Evolutionary conservation across 2,888 invertebrate genomes (phyloP).

Genomic region (Timandra comae): DNA sequence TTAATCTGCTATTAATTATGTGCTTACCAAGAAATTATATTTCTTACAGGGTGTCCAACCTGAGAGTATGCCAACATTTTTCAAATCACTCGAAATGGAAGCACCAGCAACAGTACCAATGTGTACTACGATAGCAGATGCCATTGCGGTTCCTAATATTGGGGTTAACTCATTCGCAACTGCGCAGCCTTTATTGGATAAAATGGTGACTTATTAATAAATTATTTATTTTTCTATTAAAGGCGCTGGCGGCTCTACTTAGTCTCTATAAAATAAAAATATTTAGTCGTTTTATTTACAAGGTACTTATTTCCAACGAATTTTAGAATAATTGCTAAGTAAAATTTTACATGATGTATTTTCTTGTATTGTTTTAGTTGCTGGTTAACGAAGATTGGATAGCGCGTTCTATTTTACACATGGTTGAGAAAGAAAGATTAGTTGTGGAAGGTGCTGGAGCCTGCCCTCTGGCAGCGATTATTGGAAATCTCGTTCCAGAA

Average conservation of each 20-base stretch:
- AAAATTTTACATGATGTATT: background rate
- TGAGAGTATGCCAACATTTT: conserved; percentile 90
- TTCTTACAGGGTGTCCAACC: conserved; percentile 88
- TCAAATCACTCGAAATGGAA: conserved; percentile 82
- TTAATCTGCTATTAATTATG: too few relatives aligned
- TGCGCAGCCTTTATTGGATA: conserved; percentile 83
- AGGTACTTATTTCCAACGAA: background rate
- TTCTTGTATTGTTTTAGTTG: conserved; percentile 48
- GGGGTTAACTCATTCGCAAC: conserved; percentile 89
- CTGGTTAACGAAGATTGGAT: conserved; percentile 89
- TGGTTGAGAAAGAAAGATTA: conserved; percentile 87
- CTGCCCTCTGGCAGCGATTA: conserved; percentile 86
- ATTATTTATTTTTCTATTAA: too few relatives aligned
- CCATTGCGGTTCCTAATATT: conserved; percentile 87
- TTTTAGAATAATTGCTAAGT: background rate
- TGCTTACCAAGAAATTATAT: too few relatives aligned
- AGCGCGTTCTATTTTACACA: conserved; percentile 84
- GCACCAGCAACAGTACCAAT: conserved; percentile 79
- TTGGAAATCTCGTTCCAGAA: conserved; percentile 87
- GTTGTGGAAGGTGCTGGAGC: conserved; percentile 95
- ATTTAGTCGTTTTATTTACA: background rate
- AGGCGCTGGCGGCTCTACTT: too few relatives aligned
- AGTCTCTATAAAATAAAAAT: too few relatives aligned
- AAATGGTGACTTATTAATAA: conserved; percentile 71
- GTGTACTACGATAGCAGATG: conserved; percentile 86